phyloP scores from a whole-genome alignment of 2,888 invertebrate genomes.

The Pyrrhosoma nymphula region DNA sequence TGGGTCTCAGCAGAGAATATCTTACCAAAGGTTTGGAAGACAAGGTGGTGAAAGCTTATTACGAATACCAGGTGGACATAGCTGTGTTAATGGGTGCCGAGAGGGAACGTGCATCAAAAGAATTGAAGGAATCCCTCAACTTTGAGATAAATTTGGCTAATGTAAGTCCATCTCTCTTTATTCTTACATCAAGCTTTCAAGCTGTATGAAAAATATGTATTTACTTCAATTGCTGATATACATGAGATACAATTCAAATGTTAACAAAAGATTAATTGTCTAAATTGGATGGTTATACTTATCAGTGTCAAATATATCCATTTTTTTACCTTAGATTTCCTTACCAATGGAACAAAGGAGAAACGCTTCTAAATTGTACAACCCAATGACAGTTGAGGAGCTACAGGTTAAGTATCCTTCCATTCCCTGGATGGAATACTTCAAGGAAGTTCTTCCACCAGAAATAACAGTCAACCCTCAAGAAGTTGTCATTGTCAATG shows the following conservation, averaged over 20 bases:
- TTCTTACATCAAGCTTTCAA: neutral
- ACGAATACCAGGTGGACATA: slow-evolving; percentile 92
- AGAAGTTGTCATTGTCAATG: slow-evolving; percentile 91
- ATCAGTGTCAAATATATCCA: slow-evolving; percentile 61
- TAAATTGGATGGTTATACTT: neutral
- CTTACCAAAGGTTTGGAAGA: slow-evolving; percentile 90
- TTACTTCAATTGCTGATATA: neutral
- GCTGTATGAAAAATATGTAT: neutral
- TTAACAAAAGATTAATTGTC: neutral
- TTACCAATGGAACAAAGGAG: slow-evolving; percentile 93
- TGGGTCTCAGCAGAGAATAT: slow-evolving; percentile 92
- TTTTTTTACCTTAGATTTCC: slow-evolving; percentile 84
- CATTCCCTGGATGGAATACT: slow-evolving; percentile 90
- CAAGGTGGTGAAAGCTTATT: slow-evolving; percentile 92
- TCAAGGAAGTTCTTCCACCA: slow-evolving; percentile 88
- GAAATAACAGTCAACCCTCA: slow-evolving; percentile 82
- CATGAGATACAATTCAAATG: neutral
- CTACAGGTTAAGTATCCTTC: slow-evolving; percentile 87
- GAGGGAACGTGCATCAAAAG: slow-evolving; percentile 82
- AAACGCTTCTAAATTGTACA: slow-evolving; percentile 94
- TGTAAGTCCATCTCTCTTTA: slow-evolving; percentile 81
- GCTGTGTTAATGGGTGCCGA: slow-evolving; percentile 92
- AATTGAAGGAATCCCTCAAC: slow-evolving; percentile 88
- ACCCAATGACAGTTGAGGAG: slow-evolving; percentile 91
- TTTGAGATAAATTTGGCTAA: slow-evolving; percentile 96